Conservation (phyloP, 1,140 invertebrate genomes). For the Habropoda laboriosa region DNA sequence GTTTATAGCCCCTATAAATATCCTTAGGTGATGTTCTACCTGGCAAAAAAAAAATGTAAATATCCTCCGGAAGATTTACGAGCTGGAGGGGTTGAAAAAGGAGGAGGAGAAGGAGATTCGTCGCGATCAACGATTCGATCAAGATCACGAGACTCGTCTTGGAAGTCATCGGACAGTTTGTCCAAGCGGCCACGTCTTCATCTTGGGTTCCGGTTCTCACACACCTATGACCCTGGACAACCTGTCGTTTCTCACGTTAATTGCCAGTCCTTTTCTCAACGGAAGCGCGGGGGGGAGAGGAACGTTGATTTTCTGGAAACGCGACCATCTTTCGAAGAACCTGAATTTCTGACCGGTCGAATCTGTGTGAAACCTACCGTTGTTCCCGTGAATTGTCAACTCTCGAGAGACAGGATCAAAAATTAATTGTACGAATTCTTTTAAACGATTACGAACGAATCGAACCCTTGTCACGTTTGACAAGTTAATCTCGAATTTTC, state of each 20-base stretch:
- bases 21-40: not conserved
- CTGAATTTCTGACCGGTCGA: not conserved
- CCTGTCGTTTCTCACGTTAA: slow-evolving; percentile 76
- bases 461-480: no score
- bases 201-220: slow-evolving; percentile 77
- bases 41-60: not conserved
- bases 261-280: slow-evolving; percentile 55
- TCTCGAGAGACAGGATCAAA: no score
- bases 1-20: not conserved
- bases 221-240: slow-evolving; percentile 72
- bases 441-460: no score
- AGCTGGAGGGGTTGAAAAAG: not conserved
- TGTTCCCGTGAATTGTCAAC: not conserved
- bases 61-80: not conserved
- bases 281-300: not conserved
- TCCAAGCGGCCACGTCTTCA: slow-evolving; percentile 71
- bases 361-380: not conserved
- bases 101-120: not conserved
- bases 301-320: slow-evolving; percentile 71
- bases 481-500: no score
- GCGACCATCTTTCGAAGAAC: slow-evolving; percentile 25
- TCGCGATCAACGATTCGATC: not conserved
- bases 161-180: slow-evolving; percentile 53
- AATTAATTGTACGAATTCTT: no score
- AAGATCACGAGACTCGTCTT: not conserved